Conservation (phyloP, 2,888 invertebrate genomes). For the Carabus problematicus region DNA sequence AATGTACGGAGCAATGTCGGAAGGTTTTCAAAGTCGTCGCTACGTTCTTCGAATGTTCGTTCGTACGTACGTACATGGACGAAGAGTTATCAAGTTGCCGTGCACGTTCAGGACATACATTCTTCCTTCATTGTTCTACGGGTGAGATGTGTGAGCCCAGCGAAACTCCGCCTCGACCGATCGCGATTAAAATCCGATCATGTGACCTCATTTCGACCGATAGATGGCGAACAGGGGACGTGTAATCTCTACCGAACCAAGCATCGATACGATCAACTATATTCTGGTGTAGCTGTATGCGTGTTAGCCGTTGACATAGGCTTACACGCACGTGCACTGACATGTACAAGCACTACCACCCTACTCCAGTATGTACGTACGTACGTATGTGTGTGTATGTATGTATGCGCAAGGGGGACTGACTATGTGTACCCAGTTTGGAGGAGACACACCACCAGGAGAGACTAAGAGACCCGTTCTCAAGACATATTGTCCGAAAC, state of each 20-base stretch:
- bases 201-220: conserved; percentile 38
- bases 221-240: conserved; percentile 29
- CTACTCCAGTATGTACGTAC: not conserved
- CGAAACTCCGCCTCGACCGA: conserved; percentile 25
- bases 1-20: not conserved
- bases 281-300: not conserved
- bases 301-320: not conserved
- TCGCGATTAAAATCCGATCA: conserved; percentile 42
- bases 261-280: conserved; percentile 10
- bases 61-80: not conserved
- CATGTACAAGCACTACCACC: too few species aligned
- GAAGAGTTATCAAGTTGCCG: conserved; percentile 17
- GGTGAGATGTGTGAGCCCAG: conserved; percentile 31
- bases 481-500: conserved; percentile 40
- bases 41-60: not conserved
- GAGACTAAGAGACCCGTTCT: conserved; percentile 26
- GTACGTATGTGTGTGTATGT: not conserved
- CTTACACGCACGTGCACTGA: not conserved
- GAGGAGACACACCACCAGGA: conserved; percentile 11
- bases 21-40: not conserved
- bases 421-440: not conserved
- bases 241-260: conserved; percentile 32
- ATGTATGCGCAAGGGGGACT: not conserved
- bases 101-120: conserved; percentile 36
- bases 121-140: conserved; percentile 34